phyloP scores from a whole-genome alignment of 2,797 vertebrate species.

The Botia kubotai region DNA sequence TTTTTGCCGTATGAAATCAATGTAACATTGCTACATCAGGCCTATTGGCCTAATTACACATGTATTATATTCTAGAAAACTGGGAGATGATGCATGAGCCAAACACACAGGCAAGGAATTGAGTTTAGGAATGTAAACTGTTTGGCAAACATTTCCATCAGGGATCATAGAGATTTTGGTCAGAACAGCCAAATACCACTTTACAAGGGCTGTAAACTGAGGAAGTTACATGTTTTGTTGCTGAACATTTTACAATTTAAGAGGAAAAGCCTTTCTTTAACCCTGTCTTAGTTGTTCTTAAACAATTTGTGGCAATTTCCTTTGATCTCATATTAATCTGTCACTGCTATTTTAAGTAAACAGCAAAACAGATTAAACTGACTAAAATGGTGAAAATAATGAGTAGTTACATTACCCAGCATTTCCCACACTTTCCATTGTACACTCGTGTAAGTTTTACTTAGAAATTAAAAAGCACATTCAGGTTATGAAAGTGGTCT shows the following conservation, averaged over 20 bases:
- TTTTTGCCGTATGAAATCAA: neutral
- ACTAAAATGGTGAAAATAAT: no score
- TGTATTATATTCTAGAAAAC: neutral
- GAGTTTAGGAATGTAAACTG: neutral
- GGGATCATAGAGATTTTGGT: no score
- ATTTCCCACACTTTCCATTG: no score
- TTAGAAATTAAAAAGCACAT: no score
- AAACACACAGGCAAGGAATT: neutral
- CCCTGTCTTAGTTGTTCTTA: neutral
- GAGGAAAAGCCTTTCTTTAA: neutral
- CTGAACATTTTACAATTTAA: no score
- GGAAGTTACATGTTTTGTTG: neutral
- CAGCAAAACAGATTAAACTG: no score
- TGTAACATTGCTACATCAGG: neutral
- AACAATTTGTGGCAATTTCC: no score
- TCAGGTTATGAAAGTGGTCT: no score
- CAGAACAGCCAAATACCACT: neutral
- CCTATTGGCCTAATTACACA: neutral
- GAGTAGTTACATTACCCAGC: no score
- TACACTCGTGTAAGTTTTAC: no score
- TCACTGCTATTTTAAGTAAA: no score
- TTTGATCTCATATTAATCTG: no score
- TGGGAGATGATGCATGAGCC: neutral
- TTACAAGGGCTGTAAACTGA: neutral
- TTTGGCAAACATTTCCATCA: neutral